phyloP scores from a whole-genome alignment of 2,113 vertebrate genomes.

The Thamnaconus septentrionalis region DNA sequence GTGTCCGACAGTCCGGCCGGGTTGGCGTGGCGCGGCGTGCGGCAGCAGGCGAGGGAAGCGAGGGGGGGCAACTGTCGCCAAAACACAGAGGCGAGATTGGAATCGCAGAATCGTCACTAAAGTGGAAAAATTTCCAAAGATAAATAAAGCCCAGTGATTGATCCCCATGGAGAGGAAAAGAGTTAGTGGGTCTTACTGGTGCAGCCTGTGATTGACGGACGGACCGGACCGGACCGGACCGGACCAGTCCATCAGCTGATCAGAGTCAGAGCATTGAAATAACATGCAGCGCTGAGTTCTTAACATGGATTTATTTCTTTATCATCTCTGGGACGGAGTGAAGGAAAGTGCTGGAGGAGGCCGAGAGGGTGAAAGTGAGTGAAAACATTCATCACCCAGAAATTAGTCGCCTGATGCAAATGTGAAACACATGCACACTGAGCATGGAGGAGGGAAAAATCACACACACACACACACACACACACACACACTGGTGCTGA shows the following conservation, averaged over 20 bases:
- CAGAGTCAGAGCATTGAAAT: too few relatives aligned
- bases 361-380: slow-evolving; percentile 27
- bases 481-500: slow-evolving; percentile 17
- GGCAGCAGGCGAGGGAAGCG: slow-evolving; percentile 17
- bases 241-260: too few relatives aligned
- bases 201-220: too few relatives aligned
- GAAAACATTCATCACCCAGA: slow-evolving; percentile 59
- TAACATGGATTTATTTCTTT: slow-evolving; percentile 9
- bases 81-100: slow-evolving; percentile 50
- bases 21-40: slow-evolving; percentile 17
- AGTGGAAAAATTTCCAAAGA: slow-evolving; percentile 18
- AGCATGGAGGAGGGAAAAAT: slow-evolving; percentile 24
- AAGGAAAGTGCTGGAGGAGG: neutral
- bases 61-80: slow-evolving; percentile 32
- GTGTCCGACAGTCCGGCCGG: slow-evolving; percentile 63
- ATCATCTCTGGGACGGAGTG: too few relatives aligned
- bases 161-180: too few relatives aligned
- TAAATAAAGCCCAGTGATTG: too few relatives aligned
- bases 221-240: too few relatives aligned
- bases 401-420: slow-evolving; percentile 16
- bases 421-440: slow-evolving; percentile 49
- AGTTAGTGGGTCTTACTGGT: too few relatives aligned
- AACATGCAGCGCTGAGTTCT: too few relatives aligned
- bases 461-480: slow-evolving; percentile 25
- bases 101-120: slow-evolving; percentile 42